Conservation (phyloP, 1,140 invertebrate species). For the Cyphomyrmex costatus region DNA sequence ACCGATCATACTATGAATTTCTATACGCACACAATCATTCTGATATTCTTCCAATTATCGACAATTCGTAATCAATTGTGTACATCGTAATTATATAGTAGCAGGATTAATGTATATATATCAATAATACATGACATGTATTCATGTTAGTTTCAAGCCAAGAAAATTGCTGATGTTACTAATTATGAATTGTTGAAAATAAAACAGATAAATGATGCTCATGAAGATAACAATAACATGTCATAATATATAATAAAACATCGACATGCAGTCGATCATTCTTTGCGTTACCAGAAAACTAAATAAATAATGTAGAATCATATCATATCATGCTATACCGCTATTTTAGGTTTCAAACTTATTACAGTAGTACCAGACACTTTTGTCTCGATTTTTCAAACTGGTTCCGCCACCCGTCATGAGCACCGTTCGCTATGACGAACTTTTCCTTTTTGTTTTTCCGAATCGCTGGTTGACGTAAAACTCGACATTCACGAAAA, state of each 20-base stretch:
- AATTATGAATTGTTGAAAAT: slow-evolving; percentile 30
- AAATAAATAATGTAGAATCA: background rate
- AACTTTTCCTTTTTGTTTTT: slow-evolving; percentile 4
- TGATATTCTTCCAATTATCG: slow-evolving; percentile 28
- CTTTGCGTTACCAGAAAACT: background rate
- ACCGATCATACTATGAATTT: background rate
- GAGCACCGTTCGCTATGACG: background rate
- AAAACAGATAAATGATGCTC: background rate
- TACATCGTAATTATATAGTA: slow-evolving; percentile 21
- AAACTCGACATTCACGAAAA: slow-evolving; percentile 33
- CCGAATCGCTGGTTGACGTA: background rate
- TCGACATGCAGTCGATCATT: background rate
- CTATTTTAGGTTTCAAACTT: background rate
- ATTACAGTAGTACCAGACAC: background rate
- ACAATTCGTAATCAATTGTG: background rate
- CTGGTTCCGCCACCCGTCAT: background rate
- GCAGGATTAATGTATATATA: slow-evolving; percentile 24
- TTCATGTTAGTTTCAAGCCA: background rate
- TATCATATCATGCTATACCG: background rate
- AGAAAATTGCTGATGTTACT: background rate
- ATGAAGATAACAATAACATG: slow-evolving; percentile 15
- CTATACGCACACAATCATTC: too few relatives aligned
- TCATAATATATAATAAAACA: slow-evolving; percentile 26
- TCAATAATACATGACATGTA: background rate
- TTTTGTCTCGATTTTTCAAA: slow-evolving; percentile 1